Evolutionary conservation across 2,797 vertebrate genomes (phyloP).

Genomic region (Gouania willdenowi): DNA sequence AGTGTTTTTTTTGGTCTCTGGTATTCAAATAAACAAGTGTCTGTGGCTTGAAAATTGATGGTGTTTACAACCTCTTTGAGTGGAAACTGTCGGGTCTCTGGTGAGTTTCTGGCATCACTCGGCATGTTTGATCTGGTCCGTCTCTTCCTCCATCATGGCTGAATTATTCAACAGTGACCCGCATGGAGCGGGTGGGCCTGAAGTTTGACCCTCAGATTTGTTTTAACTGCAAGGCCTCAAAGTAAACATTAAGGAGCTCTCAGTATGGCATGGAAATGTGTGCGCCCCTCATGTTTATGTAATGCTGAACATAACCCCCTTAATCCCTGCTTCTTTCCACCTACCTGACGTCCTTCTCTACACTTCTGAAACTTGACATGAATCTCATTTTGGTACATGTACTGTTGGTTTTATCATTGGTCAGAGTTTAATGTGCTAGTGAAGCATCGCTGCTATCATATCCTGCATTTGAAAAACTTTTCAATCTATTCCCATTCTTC

Average conservation of each 20-base stretch:
- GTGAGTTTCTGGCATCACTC: slow-evolving; percentile 50
- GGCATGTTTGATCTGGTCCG: slow-evolving; percentile 57
- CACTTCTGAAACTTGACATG: slow-evolving; percentile 5
- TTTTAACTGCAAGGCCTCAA: slow-evolving; percentile 55
- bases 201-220: slow-evolving; percentile 68
- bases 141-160: slow-evolving; percentile 45
- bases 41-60: slow-evolving; percentile 41
- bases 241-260: slow-evolving; percentile 31
- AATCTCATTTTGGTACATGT: not conserved
- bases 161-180: slow-evolving; percentile 72
- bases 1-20: slow-evolving; percentile 30
- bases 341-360: slow-evolving; percentile 9
- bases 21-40: slow-evolving; percentile 59
- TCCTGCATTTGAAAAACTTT: not conserved
- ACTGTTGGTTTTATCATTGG: not conserved
- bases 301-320: slow-evolving; percentile 50
- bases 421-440: slow-evolving; percentile 4
- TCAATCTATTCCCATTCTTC: slow-evolving; percentile 1
- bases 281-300: slow-evolving; percentile 62
- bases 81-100: slow-evolving; percentile 27
- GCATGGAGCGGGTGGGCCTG: slow-evolving; percentile 44
- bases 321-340: slow-evolving; percentile 12
- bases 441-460: not conserved
- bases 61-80: slow-evolving; percentile 55
- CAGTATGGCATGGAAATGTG: slow-evolving; percentile 17